Percentiles rank a stretch among this genome's conserved stretches.
phyloP scores from a whole-genome alignment of 2,888 invertebrate species.

The Frankliniella fusca region DNA sequence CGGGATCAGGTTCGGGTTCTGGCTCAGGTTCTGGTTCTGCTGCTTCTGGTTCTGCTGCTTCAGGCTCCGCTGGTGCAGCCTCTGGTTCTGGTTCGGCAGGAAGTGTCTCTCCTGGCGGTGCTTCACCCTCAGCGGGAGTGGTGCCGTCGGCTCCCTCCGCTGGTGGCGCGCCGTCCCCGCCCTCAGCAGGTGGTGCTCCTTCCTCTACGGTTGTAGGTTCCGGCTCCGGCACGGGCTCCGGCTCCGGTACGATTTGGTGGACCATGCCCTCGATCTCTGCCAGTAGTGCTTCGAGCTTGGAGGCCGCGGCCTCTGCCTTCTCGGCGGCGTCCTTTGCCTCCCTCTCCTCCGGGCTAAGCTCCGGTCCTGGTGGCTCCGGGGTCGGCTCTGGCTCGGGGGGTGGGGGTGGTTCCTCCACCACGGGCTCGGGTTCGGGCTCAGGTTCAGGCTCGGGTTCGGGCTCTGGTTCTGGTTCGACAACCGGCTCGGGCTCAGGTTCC shows the following conservation, averaged over 20 bases:
- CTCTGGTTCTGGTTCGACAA: background rate
- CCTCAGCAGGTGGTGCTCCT: background rate
- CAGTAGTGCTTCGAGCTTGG: background rate
- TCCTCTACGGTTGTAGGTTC: background rate
- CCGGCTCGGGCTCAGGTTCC: background rate
- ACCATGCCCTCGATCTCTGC: constrained; percentile 18
- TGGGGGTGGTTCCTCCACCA: background rate
- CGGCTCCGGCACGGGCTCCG: background rate
- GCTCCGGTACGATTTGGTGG: constrained; percentile 3
- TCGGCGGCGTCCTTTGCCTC: constrained; percentile 2
- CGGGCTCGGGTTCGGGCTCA: background rate
- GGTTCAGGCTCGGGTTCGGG: background rate
- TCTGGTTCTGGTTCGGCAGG: background rate
- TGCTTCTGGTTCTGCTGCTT: background rate
- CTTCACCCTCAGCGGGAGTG: background rate
- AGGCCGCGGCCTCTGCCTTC: background rate
- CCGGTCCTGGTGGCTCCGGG: background rate
- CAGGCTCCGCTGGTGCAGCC: background rate
- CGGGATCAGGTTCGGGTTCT: background rate
- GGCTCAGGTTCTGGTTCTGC: background rate
- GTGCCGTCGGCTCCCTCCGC: background rate
- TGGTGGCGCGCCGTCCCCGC: background rate
- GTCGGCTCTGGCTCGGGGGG: background rate
- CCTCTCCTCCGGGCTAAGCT: background rate
- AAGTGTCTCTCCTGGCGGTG: background rate